These are phyloP conservation scores for Arrhopalites spinosus DNA, from an alignment of 2,888 invertebrate species.

Conservation along the genomic window DNA sequence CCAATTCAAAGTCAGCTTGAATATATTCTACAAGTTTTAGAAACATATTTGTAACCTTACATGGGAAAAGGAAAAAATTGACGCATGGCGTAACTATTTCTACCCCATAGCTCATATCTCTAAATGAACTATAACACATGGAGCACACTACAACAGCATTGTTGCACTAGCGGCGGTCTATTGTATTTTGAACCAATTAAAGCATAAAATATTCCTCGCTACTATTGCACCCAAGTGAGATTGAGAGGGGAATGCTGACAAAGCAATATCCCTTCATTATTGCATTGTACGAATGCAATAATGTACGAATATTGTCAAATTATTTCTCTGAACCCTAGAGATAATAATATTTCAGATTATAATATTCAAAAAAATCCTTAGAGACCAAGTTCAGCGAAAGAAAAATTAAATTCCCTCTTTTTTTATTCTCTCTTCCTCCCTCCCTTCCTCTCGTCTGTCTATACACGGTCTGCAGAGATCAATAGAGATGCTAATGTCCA, in stretches of 20 bases:
- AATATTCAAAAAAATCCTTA: not conserved
- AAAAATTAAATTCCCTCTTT: slow-evolving; percentile 16
- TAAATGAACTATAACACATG: too few relatives aligned
- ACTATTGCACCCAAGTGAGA: slow-evolving; percentile 33
- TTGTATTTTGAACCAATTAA: slow-evolving; percentile 29
- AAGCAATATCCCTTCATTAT: slow-evolving; percentile 29
- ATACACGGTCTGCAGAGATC: not conserved
- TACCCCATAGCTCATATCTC: too few relatives aligned
- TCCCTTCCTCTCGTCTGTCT: not conserved
- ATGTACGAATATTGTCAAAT: slow-evolving; percentile 24
- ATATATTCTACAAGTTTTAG: too few relatives aligned
- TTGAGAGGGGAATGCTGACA: slow-evolving; percentile 20
- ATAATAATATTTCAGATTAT: slow-evolving; percentile 19
- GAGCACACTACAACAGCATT: too few relatives aligned
- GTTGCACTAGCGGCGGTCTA: not conserved
- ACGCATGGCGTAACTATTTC: too few relatives aligned
- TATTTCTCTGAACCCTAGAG: slow-evolving; percentile 10
- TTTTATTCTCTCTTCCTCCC: too few relatives aligned
- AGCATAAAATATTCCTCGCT: slow-evolving; percentile 28
- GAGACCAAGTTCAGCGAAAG: not conserved
- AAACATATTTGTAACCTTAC: not conserved
- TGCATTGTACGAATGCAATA: slow-evolving; percentile 25
- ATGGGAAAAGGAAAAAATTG: not conserved
- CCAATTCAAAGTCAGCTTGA: too few relatives aligned
- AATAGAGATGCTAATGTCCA: not conserved